Base-by-base conservation (phyloP, 2,888 invertebrate genomes). In the Shargacucullia verbasci region DNA sequence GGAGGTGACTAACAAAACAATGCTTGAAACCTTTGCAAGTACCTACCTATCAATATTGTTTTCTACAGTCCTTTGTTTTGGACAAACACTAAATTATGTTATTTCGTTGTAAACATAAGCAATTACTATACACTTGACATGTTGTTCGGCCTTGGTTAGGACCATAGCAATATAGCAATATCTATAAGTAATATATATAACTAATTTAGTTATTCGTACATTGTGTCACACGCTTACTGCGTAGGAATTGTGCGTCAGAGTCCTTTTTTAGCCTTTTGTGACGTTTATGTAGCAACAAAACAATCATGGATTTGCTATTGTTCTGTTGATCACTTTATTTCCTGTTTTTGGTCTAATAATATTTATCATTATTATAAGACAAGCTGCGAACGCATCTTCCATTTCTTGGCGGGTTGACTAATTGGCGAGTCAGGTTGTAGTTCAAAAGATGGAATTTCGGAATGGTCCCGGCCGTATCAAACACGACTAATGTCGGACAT, bases 61-160 rank as follows among this genome's bases (percentile, higher is more conserved):
- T 38, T 39, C 11, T 1, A 15, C 9, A 9, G 10, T 33, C 20
- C 15, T 38, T 49, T 38, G 40, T 43, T 39, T 41, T 20, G 20
- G 3, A 34, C 0, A 3, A 39, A 37, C 44, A 39, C 12, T 11
- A 43, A 31, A 34, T 20, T 38, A 13, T 37, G 35, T 27, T 31
- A 47, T 35, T 29, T 27, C 13, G 39, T 52, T 25, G 31, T 34
- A 10, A 35, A 11, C 8, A 8, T 57, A 48, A 44, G 40, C 46
- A 27, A 54, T 62, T 57, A 66, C 29, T 49, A 62, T 66, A 55
- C 48, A 66, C 31, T 35, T 39, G 47, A 47, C 38, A 39, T 45
- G 27, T 44, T 57, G 14, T 12, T 8, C 34, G 48, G 11, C 39
- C 48, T 66, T 56, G 39, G 33, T n/a, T 59, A 40, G 41, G 53